Conservation (phyloP, 2,113 vertebrate genomes). For the Lampris megalopsis region DNA sequence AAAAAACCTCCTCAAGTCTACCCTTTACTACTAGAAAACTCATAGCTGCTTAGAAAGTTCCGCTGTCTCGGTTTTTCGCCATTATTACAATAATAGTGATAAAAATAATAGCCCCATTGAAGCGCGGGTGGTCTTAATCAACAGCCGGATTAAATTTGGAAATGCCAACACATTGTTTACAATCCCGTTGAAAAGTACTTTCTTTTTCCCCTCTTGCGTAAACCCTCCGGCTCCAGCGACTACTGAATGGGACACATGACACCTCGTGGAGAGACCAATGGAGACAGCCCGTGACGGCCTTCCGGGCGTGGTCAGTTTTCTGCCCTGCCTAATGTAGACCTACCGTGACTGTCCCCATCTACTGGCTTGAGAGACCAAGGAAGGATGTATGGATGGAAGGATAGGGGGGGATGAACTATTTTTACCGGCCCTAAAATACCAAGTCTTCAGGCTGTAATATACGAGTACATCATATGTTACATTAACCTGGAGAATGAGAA, state of each 20-base stretch:
- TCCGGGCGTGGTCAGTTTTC: conserved; percentile 30
- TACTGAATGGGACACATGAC: conserved; percentile 52
- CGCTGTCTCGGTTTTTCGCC: no score
- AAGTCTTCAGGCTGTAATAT: no score
- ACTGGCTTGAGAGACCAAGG: conserved; percentile 32
- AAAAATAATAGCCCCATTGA: no score
- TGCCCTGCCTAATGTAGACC: no score
- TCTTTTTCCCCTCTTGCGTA: background rate
- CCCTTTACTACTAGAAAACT: no score
- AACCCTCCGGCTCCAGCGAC: conserved; percentile 38
- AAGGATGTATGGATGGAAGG: background rate
- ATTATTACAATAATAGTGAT: no score
- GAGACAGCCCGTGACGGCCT: conserved; percentile 10
- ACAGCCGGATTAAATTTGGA: background rate
- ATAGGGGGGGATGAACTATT: background rate
- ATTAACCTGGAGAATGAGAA: background rate
- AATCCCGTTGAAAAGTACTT: conserved; percentile 1
- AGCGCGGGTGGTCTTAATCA: no score
- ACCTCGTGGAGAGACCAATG: conserved; percentile 53
- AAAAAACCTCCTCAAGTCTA: no score
- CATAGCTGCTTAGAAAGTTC: no score
- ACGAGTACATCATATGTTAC: no score
- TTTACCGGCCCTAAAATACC: background rate
- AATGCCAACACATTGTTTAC: background rate
- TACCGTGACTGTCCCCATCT: conserved; percentile 55